These are phyloP conservation scores for Diplosoma virens DNA, from an alignment of 23 tunicate species.

Conservation along the genomic window DNA sequence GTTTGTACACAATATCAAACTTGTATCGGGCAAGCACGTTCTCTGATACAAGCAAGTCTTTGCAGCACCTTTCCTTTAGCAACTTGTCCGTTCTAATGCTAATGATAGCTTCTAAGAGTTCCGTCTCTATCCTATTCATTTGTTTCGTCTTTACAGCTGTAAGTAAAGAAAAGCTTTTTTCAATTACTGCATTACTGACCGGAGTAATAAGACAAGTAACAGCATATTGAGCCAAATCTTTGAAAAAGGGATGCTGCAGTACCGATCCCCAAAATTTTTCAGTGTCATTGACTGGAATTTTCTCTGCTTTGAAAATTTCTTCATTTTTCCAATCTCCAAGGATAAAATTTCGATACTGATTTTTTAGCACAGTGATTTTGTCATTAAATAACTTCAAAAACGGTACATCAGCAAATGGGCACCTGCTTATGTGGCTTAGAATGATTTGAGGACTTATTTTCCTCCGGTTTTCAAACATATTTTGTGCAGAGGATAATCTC, in stretches of 20 bases:
- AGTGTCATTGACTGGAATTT: conserved; percentile 7
- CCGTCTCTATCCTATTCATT: neutral
- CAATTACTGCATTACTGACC: conserved; percentile 23
- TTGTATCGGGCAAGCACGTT: neutral
- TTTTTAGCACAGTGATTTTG: conserved; percentile 6
- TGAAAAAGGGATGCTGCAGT: conserved; percentile 10
- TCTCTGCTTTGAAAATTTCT: too few relatives aligned
- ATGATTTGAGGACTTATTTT: neutral
- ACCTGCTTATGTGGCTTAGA: too few relatives aligned
- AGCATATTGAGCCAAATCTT: conserved; percentile 18
- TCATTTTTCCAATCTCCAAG: conserved; percentile 8
- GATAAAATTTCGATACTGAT: conserved; percentile 17
- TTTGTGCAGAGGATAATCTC: too few relatives aligned
- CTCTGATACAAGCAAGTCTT: neutral
- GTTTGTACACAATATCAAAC: conserved; percentile 4
- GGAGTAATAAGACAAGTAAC: conserved; percentile 11
- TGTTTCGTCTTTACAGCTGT: neutral
- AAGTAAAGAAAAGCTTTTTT: too few relatives aligned
- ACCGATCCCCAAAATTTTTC: conserved; percentile 27
- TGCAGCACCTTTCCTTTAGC: neutral
- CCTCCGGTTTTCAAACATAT: conserved; percentile 9
- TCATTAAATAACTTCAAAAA: too few relatives aligned
- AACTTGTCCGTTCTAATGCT: neutral
- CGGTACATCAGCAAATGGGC: too few relatives aligned
- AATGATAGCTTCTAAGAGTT: neutral